Base-by-base conservation (phyloP, 2,888 invertebrate genomes). In the Lamellibrachia satsuma region DNA sequence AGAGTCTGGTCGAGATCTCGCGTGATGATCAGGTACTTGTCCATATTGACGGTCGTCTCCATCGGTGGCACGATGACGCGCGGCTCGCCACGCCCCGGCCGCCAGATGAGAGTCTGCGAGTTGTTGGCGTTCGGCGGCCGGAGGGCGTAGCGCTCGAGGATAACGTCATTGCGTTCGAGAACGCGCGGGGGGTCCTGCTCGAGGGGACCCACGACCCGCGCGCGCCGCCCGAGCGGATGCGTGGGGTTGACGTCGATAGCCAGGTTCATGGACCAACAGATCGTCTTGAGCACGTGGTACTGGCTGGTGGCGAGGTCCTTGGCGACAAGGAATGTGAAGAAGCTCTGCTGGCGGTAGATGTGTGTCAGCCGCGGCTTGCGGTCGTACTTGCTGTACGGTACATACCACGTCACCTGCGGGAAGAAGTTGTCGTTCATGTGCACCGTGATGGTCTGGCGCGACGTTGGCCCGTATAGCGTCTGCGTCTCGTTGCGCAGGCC, bases 381-480 rank as follows among this genome's bases (percentile, higher is more conserved):
- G 94, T 95, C 95, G 93, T 94, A 94, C n/a, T 95, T 94, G 91
- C 95, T 95, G 94, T 95, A 95, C n/a, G 96, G 96, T 57, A 96
- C 95, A 91, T 96, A 94, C 96, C 96, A 96, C 6, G 96, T 96
- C 52, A 96, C 96, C 93, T 93, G 92, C 7, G 96, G 96, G 94
- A 96, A 96, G 95, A 96, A 96, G 94, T 96, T 96, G 94, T 96
- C 96, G 94, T 96, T 96, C 96, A 96, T 96, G 92, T 95, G 95
- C 52, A 96, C 95, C 2, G 95, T 95, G 52, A 96, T 95, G 6
- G 95, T 95, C 92, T 95, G 95, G 93, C 94, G 94, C 51, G 95
- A 94, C 90, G 95, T 95, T 1, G 96, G 96, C 7, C 96, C 96
- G 91, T 95, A 95, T 92, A 96, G 95, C 11, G 96, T 95, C 27